A percentile compares a stretch with the other conserved stretches of the same genome.
Conservation (phyloP, 2,888 invertebrate species). For the Malthinus seriepunctatus region DNA sequence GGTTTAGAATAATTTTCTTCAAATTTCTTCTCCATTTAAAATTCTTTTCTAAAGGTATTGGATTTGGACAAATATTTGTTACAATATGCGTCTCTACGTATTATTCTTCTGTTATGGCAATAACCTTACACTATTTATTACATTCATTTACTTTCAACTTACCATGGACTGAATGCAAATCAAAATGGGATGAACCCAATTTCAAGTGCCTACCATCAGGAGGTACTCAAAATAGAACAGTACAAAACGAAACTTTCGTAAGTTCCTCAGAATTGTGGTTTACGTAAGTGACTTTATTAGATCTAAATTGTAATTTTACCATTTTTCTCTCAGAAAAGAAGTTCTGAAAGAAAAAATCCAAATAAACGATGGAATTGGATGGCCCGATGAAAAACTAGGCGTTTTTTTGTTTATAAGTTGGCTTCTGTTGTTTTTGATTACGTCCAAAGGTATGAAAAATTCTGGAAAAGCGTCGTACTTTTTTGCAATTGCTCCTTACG, state of each 20-base stretch:
- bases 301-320: background rate
- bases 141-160: conserved; percentile 70
- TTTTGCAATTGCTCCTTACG: conserved; percentile 84
- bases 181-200: conserved; percentile 55
- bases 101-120: conserved; percentile 74
- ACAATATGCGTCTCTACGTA: conserved; percentile 71
- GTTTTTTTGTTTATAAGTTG: conserved; percentile 70
- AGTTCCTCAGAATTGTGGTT: conserved; percentile 22
- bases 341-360: conserved; percentile 58
- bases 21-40: background rate
- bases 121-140: conserved; percentile 72
- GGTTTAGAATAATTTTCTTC: background rate
- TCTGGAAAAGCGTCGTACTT: conserved; percentile 86
- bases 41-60: conserved; percentile 65
- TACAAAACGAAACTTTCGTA: background rate
- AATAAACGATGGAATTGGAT: conserved; percentile 55
- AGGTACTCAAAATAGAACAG: background rate
- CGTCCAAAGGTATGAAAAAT: conserved; percentile 74
- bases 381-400: conserved; percentile 70
- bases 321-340: conserved; percentile 50
- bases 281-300: conserved; percentile 9
- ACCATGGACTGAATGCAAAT: conserved; percentile 74
- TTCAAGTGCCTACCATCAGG: conserved; percentile 8
- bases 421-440: conserved; percentile 69
- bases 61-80: conserved; percentile 66